These are phyloP conservation scores for Thymelicus lineola DNA, from an alignment of 2,888 invertebrate species.

Conservation along the genomic window DNA sequence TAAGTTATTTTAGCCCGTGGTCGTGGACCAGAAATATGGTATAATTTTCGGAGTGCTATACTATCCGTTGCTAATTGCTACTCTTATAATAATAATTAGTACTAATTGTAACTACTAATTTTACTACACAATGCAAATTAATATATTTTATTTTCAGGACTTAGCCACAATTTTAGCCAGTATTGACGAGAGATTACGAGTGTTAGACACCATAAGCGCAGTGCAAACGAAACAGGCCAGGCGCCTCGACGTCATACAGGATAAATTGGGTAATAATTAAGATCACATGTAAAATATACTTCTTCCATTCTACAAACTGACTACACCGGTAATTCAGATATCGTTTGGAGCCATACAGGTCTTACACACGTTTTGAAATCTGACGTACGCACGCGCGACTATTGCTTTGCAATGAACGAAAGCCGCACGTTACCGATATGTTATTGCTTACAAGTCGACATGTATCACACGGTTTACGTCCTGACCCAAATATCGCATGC, in stretches of 20 bases:
- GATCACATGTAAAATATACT: background rate
- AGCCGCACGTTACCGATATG: constrained; percentile 29
- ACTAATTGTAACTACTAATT: too few species aligned
- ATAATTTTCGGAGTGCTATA: too few species aligned
- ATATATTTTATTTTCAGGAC: constrained; percentile 61
- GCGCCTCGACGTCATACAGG: constrained; percentile 77
- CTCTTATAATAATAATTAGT: too few species aligned
- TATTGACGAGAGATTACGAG: constrained; percentile 74
- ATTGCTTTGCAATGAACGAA: constrained; percentile 22
- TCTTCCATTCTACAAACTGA: constrained; percentile 11
- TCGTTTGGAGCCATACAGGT: background rate
- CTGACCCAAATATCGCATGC: constrained; percentile 46
- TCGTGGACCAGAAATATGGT: too few species aligned
- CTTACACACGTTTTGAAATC: background rate
- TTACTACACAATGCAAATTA: constrained; percentile 13
- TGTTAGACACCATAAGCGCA: constrained; percentile 72
- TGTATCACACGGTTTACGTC: constrained; percentile 43
- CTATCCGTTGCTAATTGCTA: too few species aligned
- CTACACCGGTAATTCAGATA: background rate
- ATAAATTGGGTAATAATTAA: constrained; percentile 68
- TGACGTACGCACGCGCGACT: constrained; percentile 15
- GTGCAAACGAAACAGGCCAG: constrained; percentile 74
- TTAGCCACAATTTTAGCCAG: constrained; percentile 65
- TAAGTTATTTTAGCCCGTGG: too few species aligned
- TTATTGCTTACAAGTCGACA: constrained; percentile 28